phyloP scores from a whole-genome alignment of 1,140 invertebrate species.

The Schlechtendalia chinensis region DNA sequence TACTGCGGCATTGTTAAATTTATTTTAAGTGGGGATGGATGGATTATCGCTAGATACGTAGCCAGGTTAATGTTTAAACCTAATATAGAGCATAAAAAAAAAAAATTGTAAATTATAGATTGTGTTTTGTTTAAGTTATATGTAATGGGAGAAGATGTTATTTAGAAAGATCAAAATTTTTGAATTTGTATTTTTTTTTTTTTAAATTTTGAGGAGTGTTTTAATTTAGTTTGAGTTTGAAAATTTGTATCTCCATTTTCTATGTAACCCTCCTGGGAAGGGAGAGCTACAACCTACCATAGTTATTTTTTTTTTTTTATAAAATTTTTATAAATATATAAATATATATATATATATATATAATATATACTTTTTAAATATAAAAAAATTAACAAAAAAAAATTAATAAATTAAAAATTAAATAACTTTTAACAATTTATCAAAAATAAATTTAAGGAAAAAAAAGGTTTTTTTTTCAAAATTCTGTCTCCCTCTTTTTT shows the following conservation, averaged over 20 bases:
- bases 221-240: conserved; percentile 21
- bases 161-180: conserved; percentile 12
- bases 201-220: conserved; percentile 31
- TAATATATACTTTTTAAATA: conserved; percentile 52
- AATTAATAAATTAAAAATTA: conserved; percentile 51
- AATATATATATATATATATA: conserved; percentile 55
- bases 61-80: conserved; percentile 35
- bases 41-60: conserved; percentile 48
- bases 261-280: conserved; percentile 43
- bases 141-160: conserved; percentile 39
- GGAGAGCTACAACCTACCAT: conserved; percentile 37
- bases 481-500: conserved; percentile 34
- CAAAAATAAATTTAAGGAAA: conserved; percentile 51
- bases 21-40: conserved; percentile 47
- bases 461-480: conserved; percentile 40
- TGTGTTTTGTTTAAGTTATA: conserved; percentile 28
- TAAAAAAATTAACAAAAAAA: conserved; percentile 52
- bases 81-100: conserved; percentile 20
- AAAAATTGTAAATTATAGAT: conserved; percentile 28
- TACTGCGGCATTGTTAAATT: conserved; percentile 38
- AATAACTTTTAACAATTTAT: conserved; percentile 50
- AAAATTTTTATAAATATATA: conserved; percentile 50
- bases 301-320: conserved; percentile 48
- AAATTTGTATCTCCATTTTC: conserved; percentile 47
- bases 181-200: background rate